phyloP scores from a whole-genome alignment of 1,140 invertebrate species.

The Oedothorax gibbosus region DNA sequence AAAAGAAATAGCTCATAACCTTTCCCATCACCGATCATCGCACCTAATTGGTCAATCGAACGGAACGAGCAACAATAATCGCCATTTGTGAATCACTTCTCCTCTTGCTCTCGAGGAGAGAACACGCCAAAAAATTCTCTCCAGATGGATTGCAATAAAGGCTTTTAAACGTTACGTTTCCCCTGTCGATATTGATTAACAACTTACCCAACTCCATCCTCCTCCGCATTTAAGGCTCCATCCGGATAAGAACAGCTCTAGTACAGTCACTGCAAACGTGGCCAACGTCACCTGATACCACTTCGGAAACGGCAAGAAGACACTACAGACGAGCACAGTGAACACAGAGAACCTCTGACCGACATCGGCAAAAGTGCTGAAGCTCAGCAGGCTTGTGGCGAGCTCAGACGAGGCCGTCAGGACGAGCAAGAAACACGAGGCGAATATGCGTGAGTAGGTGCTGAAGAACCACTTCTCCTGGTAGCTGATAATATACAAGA shows the following conservation, averaged over 20 bases:
- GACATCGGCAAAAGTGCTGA: background rate
- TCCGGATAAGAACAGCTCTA: conserved; percentile 15
- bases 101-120: too few species aligned
- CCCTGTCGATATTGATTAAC: too few species aligned
- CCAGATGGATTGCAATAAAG: too few species aligned
- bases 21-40: too few species aligned
- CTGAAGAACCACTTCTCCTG: conserved; percentile 51
- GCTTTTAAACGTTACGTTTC: too few species aligned
- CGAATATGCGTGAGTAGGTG: conserved; percentile 11
- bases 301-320: conserved; percentile 47
- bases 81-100: too few species aligned
- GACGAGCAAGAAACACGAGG: conserved; percentile 21
- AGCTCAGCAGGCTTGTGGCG: conserved; percentile 13
- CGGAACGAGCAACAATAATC: too few species aligned
- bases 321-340: conserved; percentile 20
- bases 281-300: conserved; percentile 44
- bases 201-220: conserved; percentile 12
- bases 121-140: too few species aligned
- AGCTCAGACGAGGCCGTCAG: background rate
- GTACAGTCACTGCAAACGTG: background rate
- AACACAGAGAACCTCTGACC: conserved; percentile 12
- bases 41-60: too few species aligned
- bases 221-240: conserved; percentile 14
- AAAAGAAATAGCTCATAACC: too few species aligned
- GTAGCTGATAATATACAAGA: conserved; percentile 49